A percentile compares a stretch with the other conserved stretches of the same genome.
Conservation (phyloP, 2,797 vertebrate species). For the Manis crassicaudata region DNA sequence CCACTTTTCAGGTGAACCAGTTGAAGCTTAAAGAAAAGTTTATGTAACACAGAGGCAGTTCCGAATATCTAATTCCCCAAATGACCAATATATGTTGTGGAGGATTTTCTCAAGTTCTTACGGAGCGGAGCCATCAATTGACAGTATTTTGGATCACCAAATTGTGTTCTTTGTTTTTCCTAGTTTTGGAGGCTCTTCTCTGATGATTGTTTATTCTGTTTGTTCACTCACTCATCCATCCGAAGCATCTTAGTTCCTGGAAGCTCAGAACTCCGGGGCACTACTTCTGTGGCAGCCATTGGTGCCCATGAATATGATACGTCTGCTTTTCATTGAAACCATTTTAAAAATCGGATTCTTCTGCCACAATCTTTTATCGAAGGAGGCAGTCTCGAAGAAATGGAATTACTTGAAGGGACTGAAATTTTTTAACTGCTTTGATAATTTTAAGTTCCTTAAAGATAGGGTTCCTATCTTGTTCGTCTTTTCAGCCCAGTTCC, state of each 20-base stretch:
- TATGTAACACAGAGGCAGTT: neutral
- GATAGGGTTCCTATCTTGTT: neutral
- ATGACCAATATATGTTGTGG: neutral
- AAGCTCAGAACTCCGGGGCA: neutral
- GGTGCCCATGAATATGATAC: neutral
- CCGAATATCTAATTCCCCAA: neutral
- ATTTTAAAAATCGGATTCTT: neutral
- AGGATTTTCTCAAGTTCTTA: neutral
- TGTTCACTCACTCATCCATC: neutral
- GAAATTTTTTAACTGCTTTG: neutral
- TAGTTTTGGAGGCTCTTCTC: neutral
- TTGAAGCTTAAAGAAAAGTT: neutral
- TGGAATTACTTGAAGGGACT: neutral
- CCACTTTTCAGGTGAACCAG: neutral
- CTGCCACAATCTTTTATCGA: neutral
- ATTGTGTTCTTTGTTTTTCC: neutral
- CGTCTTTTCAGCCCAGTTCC: neutral
- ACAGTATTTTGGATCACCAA: neutral
- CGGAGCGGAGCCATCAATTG: neutral
- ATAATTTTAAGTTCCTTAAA: slow-evolving; percentile 16
- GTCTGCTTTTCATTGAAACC: neutral
- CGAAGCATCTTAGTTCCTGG: neutral
- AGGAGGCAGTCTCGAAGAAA: neutral
- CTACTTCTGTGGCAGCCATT: fast-evolving
- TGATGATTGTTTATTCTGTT: neutral